Base-by-base conservation (phyloP, 2,888 invertebrate species). In the Lydus trimaculatus region DNA sequence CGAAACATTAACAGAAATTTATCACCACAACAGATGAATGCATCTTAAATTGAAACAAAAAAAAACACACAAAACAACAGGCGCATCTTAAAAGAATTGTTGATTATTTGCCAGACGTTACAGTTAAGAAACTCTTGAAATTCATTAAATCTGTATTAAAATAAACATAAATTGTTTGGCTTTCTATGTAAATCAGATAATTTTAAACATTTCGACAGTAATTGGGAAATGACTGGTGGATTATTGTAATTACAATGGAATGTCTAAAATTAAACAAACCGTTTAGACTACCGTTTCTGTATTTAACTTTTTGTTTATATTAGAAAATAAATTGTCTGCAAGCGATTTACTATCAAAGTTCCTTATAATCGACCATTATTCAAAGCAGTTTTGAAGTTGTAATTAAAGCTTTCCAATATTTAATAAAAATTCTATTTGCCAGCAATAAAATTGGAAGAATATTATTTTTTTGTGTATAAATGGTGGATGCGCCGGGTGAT, bases 401-500 rank as follows among this genome's bases (percentile, higher is more conserved):
- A 20, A 48, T 17, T 43, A 43, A 48, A 48, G 28, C 31, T 8
- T 2, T 31, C 11, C n/a, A 23, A 31, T 5, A 31, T 17, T 31
- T 13, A 31, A 13, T 17, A 33, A 59, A 59, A 31, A 28, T 28
- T 59, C 6, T 31, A 17, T 31, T 3, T 5, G 8, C 25, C 5
- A 13, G 6, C 1, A 58, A 25, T 58, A 4, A 11, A n/a, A 58
- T 20, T 58, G 1, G 13, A n/a, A n/a, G n/a, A n/a, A n/a, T n/a
- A n/a, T n/a, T n/a, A n/a, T 25, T 25, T 20, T 15, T 31, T 60
- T 33, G 17, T 15, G n/a, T 8, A 23, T 6, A 33, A 33, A 33
- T 60, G 60, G 60, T 60, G 60, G 60, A 60, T 60, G 60, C 60
- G 60, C 60, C 60, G 60, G 60, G 60, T 7, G 17, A 60, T n/a